Percentiles rank a stretch among this genome's conserved stretches.
Evolutionary conservation across 2,113 vertebrate species (phyloP).

Genomic region (Trochalopteron elliotii): DNA sequence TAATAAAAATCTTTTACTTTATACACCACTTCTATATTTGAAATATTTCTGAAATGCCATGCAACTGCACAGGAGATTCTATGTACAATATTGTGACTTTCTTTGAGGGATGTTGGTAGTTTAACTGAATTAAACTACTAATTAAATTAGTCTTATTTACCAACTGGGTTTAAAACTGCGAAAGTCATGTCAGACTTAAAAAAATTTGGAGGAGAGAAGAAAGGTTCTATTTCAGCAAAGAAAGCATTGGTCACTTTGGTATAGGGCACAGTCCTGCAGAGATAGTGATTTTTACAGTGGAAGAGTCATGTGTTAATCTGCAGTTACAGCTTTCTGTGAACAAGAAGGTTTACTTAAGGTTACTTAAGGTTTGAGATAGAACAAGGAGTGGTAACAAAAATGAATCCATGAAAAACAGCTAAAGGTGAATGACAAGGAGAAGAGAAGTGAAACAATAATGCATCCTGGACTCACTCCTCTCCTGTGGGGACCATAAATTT

Average conservation of each 20-base stretch:
- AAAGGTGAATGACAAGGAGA: background rate
- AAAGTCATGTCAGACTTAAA: background rate
- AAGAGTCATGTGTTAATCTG: background rate
- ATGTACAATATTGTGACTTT: background rate
- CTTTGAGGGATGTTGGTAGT: background rate
- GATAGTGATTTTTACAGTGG: background rate
- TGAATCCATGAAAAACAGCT: background rate
- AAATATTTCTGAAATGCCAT: background rate
- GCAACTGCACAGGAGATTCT: background rate
- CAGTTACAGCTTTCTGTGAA: background rate
- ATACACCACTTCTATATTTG: background rate
- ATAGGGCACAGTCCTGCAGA: background rate
- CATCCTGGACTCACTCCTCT: background rate
- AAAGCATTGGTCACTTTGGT: accelerated
- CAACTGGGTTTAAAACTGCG: background rate
- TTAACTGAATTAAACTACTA: background rate
- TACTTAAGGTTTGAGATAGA: background rate
- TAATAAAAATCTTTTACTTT: background rate
- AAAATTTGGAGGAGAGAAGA: background rate
- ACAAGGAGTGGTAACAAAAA: background rate
- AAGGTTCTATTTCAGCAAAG: background rate
- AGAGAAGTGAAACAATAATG: background rate
- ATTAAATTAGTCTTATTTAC: background rate
- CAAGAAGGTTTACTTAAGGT: background rate
- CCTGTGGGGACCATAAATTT: background rate